Evolutionary conservation across 2,797 vertebrate genomes (phyloP).

Genomic region (Hydrocynus forskahlii): DNA sequence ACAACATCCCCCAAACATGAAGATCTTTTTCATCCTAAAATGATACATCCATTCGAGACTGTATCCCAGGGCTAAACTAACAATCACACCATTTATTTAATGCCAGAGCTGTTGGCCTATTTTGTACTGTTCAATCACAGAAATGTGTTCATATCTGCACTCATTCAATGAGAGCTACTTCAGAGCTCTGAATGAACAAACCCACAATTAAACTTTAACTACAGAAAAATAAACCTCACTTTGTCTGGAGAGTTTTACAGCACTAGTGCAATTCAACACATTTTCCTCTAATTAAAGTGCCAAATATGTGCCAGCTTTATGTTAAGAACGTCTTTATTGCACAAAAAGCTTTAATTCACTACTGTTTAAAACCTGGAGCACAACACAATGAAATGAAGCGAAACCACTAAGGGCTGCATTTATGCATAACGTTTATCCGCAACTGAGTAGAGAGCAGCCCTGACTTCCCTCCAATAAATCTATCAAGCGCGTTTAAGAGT

Average conservation of each 20-base stretch:
- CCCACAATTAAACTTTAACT: not conserved
- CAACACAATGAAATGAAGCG: constrained; percentile 60
- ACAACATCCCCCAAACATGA: not conserved
- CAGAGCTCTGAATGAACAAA: constrained; percentile 13
- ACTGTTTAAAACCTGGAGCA: constrained; percentile 1
- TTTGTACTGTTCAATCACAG: not conserved
- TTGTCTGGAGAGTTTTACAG: constrained; percentile 15
- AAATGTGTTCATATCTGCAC: not conserved
- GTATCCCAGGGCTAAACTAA: not conserved
- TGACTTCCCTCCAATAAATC: constrained; percentile 65
- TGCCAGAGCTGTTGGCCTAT: not conserved
- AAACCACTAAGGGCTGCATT: constrained; percentile 54
- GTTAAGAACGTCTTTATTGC: constrained; percentile 65
- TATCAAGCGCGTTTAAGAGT: constrained; percentile 62
- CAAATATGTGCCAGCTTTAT: constrained; percentile 64
- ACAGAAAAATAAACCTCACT: constrained; percentile 18
- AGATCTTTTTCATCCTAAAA: not conserved
- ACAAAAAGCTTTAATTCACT: constrained; percentile 13
- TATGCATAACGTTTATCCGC: constrained; percentile 38
- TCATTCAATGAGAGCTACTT: not conserved
- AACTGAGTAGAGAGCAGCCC: constrained; percentile 59
- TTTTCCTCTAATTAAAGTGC: constrained; percentile 67
- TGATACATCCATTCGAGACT: not conserved
- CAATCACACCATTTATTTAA: too few species aligned
- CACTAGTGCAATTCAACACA: constrained; percentile 32